Evolutionary conservation across 2,113 vertebrate genomes (phyloP), one percentile per base, ranked within the genome.

Genomic region (Cranoglanis bouderius): DNA sequence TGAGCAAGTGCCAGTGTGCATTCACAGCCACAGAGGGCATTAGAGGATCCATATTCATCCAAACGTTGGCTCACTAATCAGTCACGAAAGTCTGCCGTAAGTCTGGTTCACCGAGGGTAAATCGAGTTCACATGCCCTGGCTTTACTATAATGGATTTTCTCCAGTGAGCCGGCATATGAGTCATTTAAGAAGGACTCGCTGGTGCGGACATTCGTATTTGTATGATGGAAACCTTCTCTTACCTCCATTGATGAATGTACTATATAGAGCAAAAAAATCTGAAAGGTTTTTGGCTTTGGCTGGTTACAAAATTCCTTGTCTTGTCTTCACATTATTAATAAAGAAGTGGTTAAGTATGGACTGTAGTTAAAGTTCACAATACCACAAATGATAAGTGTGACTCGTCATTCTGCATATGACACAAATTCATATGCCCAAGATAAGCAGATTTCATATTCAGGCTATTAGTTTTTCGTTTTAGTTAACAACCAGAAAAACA

Each of bases 11-110:
- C 78, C 82, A 90, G 82, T 74, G 74, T 84, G 90, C 86, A 61
- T 88, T 86, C 53, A 86, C 77, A 84, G 85, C 65, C 85, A 49
- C 46, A 18, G 43, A 70, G 74, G 61, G 49, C 81, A 86, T 84
- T 86, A 89, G 55, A 67, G 78, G 38, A 90, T 83, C 86, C 72
- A 90, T 88, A 89, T 87, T 78, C 87, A 89, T 91, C 70, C 40
- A 61, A 63, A 90, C 24, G 74, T 53, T 51, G 26, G 85, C 46
- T 63, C 43, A 32, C 85, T 65, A 89, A 89, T 91, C 81, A 91
- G 78, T 91, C 86, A 84, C 38, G 35, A 49, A 78, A 90, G 72
- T 59, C 74, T 70, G 51, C 57, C 46, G 26, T 85, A 6, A 57
- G 85, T 87, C 87, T 63, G 74, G 85, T 81, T 90, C 57, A 80